phyloP scores from a whole-genome alignment of 2,888 invertebrate genomes.

The Cephus runcator region DNA sequence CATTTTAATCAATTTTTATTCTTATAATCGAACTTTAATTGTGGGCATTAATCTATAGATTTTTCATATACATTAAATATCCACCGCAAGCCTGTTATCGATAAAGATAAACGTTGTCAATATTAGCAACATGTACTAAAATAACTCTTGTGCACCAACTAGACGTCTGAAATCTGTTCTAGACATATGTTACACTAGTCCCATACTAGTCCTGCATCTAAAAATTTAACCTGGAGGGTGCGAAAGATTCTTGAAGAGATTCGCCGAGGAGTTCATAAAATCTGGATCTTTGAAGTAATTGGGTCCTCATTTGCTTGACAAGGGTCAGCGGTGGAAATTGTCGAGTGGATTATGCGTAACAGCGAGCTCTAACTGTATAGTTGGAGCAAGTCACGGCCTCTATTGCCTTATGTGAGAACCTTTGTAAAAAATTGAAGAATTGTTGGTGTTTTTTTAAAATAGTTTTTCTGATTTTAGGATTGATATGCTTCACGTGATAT shows the following conservation, averaged over 20 bases:
- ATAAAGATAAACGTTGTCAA: background rate
- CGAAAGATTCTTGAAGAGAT: background rate
- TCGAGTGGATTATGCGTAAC: background rate
- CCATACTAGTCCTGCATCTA: background rate
- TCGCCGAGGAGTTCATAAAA: background rate
- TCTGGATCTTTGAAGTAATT: background rate
- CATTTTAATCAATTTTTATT: too few relatives aligned
- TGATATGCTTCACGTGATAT: background rate
- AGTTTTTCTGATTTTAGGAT: too few relatives aligned
- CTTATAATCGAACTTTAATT: too few relatives aligned
- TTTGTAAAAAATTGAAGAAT: background rate
- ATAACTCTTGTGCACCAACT: background rate
- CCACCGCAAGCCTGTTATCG: background rate
- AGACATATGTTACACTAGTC: background rate
- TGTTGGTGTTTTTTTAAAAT: background rate
- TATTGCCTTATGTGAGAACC: background rate
- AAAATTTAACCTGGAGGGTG: background rate
- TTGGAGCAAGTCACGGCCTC: background rate
- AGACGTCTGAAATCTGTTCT: background rate
- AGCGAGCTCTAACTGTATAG: background rate
- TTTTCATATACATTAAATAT: too few relatives aligned
- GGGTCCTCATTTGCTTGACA: background rate
- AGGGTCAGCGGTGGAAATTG: background rate
- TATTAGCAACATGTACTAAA: background rate
- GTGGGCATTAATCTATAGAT: too few relatives aligned